phyloP scores from a whole-genome alignment of 1,140 invertebrate genomes.

The Episyrphus balteatus region DNA sequence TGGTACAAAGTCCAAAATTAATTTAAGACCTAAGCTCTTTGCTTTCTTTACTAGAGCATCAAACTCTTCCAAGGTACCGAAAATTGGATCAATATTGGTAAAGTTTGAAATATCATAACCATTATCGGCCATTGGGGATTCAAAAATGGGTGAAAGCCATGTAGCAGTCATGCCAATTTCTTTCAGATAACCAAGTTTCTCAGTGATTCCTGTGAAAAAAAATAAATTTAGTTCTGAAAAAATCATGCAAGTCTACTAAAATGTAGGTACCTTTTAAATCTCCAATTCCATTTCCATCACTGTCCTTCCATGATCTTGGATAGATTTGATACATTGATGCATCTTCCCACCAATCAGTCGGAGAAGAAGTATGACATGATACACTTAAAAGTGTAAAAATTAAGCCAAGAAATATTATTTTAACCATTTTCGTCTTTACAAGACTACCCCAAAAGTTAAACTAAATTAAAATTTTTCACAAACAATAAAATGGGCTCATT shows the following conservation, averaged over 20 bases:
- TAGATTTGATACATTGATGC: constrained; percentile 68
- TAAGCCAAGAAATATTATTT: too few species aligned
- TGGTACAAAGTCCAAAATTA: constrained; percentile 59
- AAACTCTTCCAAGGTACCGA: constrained; percentile 55
- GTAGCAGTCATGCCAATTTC: constrained; percentile 42
- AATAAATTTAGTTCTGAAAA: constrained; percentile 32
- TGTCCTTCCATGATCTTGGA: constrained; percentile 68
- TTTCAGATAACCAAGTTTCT: constrained; percentile 42
- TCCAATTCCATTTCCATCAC: constrained; percentile 63
- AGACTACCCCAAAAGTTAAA: too few species aligned
- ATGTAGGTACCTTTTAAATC: constrained; percentile 45
- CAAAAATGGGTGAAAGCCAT: constrained; percentile 47
- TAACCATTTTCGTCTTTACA: too few species aligned
- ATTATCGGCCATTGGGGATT: constrained; percentile 48
- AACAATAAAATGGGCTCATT: too few species aligned
- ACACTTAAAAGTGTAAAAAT: too few species aligned
- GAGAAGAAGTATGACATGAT: not conserved
- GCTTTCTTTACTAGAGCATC: constrained; percentile 38
- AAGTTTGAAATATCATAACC: constrained; percentile 59
- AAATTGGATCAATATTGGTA: constrained; percentile 43
- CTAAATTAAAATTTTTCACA: too few species aligned
- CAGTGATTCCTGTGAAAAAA: constrained; percentile 28
- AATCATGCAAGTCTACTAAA: too few species aligned
- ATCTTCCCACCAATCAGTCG: constrained; percentile 60
- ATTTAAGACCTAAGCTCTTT: constrained; percentile 25